Base-by-base conservation (phyloP, 2,888 invertebrate genomes). In the Carpatolechia fugitivella region DNA sequence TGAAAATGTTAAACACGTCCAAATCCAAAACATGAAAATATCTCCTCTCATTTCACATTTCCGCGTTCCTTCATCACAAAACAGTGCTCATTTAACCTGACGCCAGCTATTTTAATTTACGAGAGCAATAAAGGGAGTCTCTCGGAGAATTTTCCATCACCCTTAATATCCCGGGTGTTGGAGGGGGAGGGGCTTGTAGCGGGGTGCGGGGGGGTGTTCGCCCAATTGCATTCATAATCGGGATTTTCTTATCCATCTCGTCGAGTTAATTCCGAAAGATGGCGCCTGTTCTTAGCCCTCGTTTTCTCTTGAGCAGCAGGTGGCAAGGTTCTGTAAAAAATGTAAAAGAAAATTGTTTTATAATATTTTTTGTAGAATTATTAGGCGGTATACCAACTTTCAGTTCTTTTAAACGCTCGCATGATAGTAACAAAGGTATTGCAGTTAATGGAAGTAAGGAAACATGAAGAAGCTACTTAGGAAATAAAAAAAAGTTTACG, bases 161-260 rank as follows among this genome's bases (percentile, higher is more conserved):
- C 44, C 29, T 44, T 24, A 44, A 29, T 44, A 44, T 29, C n/a
- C 13, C 24, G 29, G 44, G n/a, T 44, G 44, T 44, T 13, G 20
- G 44, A n/a, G 44, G 44, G 44, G 29, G 24, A 1, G 7, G n/a
- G 1, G 29, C 6, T 6, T 24, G 24, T 6, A 7, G 20, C 10
- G 44, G 11, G 0, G 13, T 1, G n/a, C 2, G n/a, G 13, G 29
- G 44, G 24, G 29, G 29, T 29, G 29, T 44, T 18, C 40, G 40
- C 40, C 40, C 40, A 41, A 41, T 41, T 41, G 40, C 40, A 41
- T 41, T 41, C 40, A 41, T 41, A 41, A 41, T 41, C 40, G 40
- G 18, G 18, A 41, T 41, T 41, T 41, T 41, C 40, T 41, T 41
- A 41, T 41, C 40, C 40, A 41, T 41, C 40, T 41, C 40, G 40